Conservation (phyloP, 2,797 vertebrate genomes). For the Gadopsis bispinosus region DNA sequence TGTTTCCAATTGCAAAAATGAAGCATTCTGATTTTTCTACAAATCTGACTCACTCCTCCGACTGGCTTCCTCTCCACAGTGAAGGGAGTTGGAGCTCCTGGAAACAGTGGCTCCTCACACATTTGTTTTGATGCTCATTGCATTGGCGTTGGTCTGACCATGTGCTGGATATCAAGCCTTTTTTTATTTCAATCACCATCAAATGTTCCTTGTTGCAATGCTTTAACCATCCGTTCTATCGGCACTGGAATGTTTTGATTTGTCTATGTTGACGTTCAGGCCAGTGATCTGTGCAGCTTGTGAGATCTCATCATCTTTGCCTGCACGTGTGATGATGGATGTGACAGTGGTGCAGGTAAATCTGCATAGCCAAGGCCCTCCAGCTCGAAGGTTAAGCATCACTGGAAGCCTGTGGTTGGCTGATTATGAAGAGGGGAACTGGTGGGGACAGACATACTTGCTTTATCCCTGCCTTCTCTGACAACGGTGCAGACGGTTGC, state of each 20-base stretch:
- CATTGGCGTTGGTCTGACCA: background rate
- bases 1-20: too few relatives aligned
- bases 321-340: conserved; percentile 38
- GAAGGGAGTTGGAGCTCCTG: background rate
- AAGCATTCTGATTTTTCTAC: too few relatives aligned
- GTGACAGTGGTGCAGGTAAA: conserved; percentile 50
- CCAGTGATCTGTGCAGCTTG: conserved; percentile 29
- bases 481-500: background rate
- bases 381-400: conserved; percentile 59
- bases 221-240: conserved; percentile 13
- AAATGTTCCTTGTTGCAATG: background rate
- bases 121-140: background rate
- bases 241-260: conserved; percentile 4
- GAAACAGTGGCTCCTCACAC: background rate
- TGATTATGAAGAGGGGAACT: conserved; percentile 47
- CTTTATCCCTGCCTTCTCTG: conserved; percentile 31
- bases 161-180: conserved; percentile 1
- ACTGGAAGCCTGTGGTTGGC: conserved; percentile 5
- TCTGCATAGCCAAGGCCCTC: conserved; percentile 54
- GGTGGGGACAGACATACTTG: conserved; percentile 30
- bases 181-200: background rate
- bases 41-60: background rate
- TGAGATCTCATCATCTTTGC: conserved; percentile 42
- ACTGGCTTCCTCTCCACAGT: background rate
- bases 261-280: background rate